A percentile compares a stretch with the other conserved stretches of the same genome.
These are phyloP conservation scores for Danio tinwini DNA, from an alignment of 2,797 vertebrate species.

Conservation along the genomic window DNA sequence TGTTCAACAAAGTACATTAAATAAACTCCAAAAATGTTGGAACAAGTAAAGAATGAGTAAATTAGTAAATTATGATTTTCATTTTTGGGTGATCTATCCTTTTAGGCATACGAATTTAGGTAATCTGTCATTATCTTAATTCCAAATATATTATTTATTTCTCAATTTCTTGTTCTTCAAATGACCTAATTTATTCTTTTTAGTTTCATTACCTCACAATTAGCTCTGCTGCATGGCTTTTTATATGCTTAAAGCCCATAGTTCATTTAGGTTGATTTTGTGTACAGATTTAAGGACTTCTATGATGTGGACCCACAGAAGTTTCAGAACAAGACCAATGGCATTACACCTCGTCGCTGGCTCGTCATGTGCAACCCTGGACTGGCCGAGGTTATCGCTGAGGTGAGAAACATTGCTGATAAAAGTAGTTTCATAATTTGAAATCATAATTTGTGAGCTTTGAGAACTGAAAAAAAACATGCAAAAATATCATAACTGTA, in stretches of 20 bases:
- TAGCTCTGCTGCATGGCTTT: neutral
- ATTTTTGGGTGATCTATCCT: no score
- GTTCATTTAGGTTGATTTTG: constrained; percentile 4
- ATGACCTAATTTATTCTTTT: neutral
- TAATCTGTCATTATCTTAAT: neutral
- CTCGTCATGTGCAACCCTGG: constrained; percentile 90
- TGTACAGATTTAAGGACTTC: constrained; percentile 75
- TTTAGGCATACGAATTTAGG: no score
- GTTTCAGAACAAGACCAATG: constrained; percentile 94
- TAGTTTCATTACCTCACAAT: no score
- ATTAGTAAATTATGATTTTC: no score
- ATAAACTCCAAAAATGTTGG: no score
- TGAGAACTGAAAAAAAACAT: neutral
- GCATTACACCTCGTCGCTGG: constrained; percentile 91
- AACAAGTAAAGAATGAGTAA: no score
- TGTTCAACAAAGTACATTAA: no score
- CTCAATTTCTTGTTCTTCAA: neutral
- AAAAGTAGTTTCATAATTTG: no score
- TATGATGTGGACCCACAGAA: constrained; percentile 85
- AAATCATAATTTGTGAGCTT: no score
- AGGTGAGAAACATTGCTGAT: constrained; percentile 69
- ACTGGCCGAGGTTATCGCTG: constrained; percentile 88
- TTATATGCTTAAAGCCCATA: neutral
- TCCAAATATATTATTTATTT: neutral
- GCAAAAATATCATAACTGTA: neutral